Conservation (phyloP, 2,888 invertebrate genomes). For the Tachina grossa region DNA sequence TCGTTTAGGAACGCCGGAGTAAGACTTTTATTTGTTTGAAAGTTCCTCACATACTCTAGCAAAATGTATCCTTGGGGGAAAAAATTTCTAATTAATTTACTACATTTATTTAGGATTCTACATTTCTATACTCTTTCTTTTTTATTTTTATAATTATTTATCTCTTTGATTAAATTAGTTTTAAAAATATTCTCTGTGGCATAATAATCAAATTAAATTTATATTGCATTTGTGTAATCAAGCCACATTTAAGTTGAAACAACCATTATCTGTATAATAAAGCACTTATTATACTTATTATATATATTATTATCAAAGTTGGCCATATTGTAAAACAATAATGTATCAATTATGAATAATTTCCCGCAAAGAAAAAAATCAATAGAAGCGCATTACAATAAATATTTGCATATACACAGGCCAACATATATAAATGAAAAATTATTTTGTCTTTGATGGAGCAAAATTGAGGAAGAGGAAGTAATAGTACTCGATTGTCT, state of each 20-base stretch:
- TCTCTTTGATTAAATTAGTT: constrained; percentile 5
- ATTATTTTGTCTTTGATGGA: background rate
- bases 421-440: background rate
- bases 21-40: too few species aligned
- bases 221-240: constrained; percentile 20
- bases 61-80: too few species aligned
- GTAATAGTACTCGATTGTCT: background rate
- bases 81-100: too few species aligned
- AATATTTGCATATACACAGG: constrained; percentile 23
- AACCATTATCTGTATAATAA: constrained; percentile 6
- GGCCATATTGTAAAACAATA: constrained; percentile 36
- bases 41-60: too few species aligned
- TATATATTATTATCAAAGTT: background rate
- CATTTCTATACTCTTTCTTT: too few species aligned
- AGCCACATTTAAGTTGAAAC: constrained; percentile 41
- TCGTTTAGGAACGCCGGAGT: too few species aligned
- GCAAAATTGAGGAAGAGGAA: background rate
- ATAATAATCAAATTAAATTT: constrained; percentile 38
- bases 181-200: background rate
- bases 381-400: constrained; percentile 18
- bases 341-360: constrained; percentile 44
- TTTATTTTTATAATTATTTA: too few species aligned
- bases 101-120: too few species aligned
- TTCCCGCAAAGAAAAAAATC: constrained; percentile 4
- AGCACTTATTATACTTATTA: too few species aligned